A percentile compares a stretch with the other conserved stretches of the same genome.
Evolutionary conservation across 1,140 invertebrate species (phyloP).

Genomic region (Drosophila kurseongensis): DNA sequence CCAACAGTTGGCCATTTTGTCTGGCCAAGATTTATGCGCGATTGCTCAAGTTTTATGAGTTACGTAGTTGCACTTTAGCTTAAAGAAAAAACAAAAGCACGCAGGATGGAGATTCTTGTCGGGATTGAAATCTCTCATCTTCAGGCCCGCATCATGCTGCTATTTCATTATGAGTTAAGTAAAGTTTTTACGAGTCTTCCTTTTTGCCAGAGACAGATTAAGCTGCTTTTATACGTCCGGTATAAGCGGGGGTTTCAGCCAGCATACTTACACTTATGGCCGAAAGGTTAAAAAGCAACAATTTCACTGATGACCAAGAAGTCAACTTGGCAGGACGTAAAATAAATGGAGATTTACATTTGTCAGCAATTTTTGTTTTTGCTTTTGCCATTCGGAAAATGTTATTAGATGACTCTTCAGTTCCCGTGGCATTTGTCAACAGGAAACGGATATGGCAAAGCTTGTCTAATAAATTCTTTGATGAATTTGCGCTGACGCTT

Average conservation of each 20-base stretch:
- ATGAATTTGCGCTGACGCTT: constrained; percentile 50
- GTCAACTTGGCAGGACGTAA: constrained; percentile 11
- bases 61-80: constrained; percentile 31
- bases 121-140: constrained; percentile 43
- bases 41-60: constrained; percentile 43
- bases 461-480: constrained; percentile 56
- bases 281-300: constrained; percentile 44
- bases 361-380: constrained; percentile 31
- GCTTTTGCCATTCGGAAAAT: constrained; percentile 10
- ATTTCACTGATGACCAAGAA: constrained; percentile 18
- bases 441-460: constrained; percentile 50
- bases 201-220: constrained; percentile 40
- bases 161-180: constrained; percentile 48
- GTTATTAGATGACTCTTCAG: constrained; percentile 28
- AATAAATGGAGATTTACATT: constrained; percentile 41
- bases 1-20: constrained; percentile 53
- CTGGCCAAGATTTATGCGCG: constrained; percentile 48
- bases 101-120: constrained; percentile 14
- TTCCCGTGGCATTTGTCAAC: constrained; percentile 40
- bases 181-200: constrained; percentile 31
- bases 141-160: constrained; percentile 33
- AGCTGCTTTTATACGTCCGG: constrained; percentile 8
- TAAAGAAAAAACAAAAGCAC: neutral
- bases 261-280: constrained; percentile 21
- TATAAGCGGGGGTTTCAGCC: constrained; percentile 2